Evolutionary conservation across 2,797 vertebrate species (phyloP).

Genomic region (Pangasius macronema): DNA sequence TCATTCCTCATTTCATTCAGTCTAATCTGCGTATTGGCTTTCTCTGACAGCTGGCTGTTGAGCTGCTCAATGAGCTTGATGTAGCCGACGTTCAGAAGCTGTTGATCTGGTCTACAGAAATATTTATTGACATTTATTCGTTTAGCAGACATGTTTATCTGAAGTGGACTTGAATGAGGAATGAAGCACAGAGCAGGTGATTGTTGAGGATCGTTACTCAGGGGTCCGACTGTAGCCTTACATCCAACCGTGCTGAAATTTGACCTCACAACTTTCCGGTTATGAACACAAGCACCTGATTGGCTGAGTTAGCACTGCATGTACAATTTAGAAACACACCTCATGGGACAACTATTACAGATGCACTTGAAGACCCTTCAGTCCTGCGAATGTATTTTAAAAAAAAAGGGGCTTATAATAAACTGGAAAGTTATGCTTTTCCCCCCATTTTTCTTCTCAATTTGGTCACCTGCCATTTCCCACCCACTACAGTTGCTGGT

Average conservation of each 20-base stretch:
- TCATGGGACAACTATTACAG: not conserved
- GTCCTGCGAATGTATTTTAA: not conserved
- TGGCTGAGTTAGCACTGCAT: not conserved
- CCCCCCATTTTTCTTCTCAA: not conserved
- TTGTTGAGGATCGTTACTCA: not conserved
- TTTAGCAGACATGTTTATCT: not conserved
- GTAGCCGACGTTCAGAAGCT: not conserved
- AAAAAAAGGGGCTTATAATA: not conserved
- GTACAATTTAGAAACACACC: not conserved
- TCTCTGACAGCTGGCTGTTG: constrained; percentile 26
- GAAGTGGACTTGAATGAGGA: not conserved
- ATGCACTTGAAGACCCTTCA: not conserved
- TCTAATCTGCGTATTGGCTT: not conserved
- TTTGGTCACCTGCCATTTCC: not conserved
- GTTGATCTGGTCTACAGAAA: constrained; percentile 11
- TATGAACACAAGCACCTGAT: not conserved
- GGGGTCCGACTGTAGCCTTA: not conserved
- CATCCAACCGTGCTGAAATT: not conserved
- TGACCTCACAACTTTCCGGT: not conserved
- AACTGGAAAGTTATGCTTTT: not conserved
- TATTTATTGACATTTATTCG: not conserved
- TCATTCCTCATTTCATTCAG: constrained; percentile 9
- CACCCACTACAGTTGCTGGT: not conserved
- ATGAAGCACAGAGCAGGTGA: not conserved
- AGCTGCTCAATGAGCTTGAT: not conserved